Percentiles rank a stretch among this genome's conserved stretches.
These are phyloP conservation scores for Muscicapa striata DNA, from an alignment of 2,797 vertebrate species.

Conservation along the genomic window DNA sequence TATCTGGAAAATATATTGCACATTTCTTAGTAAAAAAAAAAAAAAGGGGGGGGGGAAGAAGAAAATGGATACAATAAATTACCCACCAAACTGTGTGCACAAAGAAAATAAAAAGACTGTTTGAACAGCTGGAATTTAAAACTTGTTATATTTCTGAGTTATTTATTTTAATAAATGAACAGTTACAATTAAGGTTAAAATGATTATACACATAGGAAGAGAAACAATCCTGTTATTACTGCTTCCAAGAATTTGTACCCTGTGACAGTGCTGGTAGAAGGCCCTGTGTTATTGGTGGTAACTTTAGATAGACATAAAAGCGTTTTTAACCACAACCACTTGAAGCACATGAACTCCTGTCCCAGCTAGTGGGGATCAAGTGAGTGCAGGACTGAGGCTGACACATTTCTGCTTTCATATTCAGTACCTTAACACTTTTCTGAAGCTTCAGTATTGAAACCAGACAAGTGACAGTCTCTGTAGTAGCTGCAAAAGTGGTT, in stretches of 20 bases:
- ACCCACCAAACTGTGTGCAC: neutral
- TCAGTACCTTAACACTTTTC: neutral
- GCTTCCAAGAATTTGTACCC: constrained; percentile 51
- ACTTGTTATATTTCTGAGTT: constrained; percentile 25
- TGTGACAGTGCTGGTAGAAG: neutral
- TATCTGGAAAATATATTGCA: constrained; percentile 42
- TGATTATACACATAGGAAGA: constrained; percentile 34
- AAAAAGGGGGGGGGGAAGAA: neutral
- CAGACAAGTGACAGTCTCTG: neutral
- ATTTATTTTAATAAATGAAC: constrained; percentile 66
- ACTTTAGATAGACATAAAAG: constrained; percentile 44
- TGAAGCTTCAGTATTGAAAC: neutral
- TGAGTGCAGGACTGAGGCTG: neutral
- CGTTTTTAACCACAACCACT: constrained; percentile 9
- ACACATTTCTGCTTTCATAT: constrained; percentile 39
- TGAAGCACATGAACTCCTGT: neutral
- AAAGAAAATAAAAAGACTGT: constrained; percentile 43
- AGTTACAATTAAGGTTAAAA: constrained; percentile 60
- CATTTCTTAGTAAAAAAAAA: neutral
- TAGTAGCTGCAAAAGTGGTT: neutral
- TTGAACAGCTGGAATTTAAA: constrained; percentile 67
- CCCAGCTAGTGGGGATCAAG: constrained; percentile 8
- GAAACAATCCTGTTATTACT: neutral
- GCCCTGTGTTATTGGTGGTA: constrained; percentile 29
- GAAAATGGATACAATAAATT: constrained; percentile 39